Percentiles rank a stretch among this genome's conserved stretches.
These are phyloP conservation scores for Sebastes kiyomatsui DNA, from an alignment of 2,797 vertebrate species.

Conservation along the genomic window DNA sequence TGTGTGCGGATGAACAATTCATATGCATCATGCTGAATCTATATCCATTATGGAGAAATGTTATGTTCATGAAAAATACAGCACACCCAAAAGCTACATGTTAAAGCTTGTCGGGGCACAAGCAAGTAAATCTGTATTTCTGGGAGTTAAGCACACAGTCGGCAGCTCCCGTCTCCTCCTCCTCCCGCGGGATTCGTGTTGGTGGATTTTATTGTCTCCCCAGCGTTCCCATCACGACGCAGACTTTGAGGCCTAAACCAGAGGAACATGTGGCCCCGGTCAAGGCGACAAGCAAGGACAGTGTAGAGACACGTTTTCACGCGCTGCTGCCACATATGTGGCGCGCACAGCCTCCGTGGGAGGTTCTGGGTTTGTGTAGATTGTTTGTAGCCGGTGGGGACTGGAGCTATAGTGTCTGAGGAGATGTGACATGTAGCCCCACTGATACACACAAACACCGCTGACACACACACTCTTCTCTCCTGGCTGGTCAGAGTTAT, in stretches of 20 bases:
- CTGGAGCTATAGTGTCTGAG: conserved; percentile 53
- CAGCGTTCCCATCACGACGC: conserved; percentile 30
- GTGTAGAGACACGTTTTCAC: conserved; percentile 46
- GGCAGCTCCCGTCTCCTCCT: conserved; percentile 36
- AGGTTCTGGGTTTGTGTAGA: conserved; percentile 55
- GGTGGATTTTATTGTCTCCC: conserved; percentile 65
- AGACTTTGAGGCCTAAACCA: conserved; percentile 44
- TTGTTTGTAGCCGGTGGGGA: conserved; percentile 69
- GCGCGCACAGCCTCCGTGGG: conserved; percentile 45
- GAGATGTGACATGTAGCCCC: conserved; percentile 64
- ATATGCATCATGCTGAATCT: conserved; percentile 68
- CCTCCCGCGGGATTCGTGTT: conserved; percentile 30
- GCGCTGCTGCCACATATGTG: conserved; percentile 45
- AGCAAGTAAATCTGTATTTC: conserved; percentile 50
- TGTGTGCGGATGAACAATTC: conserved; percentile 67
- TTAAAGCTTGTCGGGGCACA: conserved; percentile 46
- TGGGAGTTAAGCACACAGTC: conserved; percentile 44
- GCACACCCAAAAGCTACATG: conserved; percentile 42
- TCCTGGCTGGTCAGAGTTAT: conserved; percentile 64
- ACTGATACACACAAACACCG: conserved; percentile 47
- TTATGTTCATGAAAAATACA: conserved; percentile 49
- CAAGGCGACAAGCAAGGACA: conserved; percentile 33
- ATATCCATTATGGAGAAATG: conserved; percentile 68
- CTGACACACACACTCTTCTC: conserved; percentile 28
- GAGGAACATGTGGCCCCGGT: conserved; percentile 53